These are phyloP conservation scores for Riptortus pedestris DNA, from an alignment of 1,140 invertebrate species.

Conservation along the genomic window DNA sequence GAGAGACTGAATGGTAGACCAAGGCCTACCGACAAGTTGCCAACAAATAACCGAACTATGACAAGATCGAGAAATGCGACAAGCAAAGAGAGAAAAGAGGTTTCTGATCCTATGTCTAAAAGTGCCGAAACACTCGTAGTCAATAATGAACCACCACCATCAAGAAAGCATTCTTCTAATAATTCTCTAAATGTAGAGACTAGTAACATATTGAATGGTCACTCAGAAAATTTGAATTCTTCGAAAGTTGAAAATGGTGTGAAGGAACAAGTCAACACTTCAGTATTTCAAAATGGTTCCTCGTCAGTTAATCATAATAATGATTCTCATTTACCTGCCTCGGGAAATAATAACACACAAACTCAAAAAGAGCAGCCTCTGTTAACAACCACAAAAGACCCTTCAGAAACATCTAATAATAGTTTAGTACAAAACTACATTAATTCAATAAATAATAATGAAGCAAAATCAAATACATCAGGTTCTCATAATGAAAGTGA, in stretches of 20 bases:
- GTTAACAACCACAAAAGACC: too few relatives aligned
- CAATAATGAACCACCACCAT: not conserved
- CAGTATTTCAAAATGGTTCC: too few relatives aligned
- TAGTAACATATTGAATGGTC: not conserved
- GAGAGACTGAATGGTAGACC: not conserved
- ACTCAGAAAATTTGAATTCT: not conserved
- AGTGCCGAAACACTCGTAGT: not conserved
- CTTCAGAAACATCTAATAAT: too few relatives aligned
- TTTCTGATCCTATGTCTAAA: not conserved
- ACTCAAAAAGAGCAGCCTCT: too few relatives aligned
- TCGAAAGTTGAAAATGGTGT: not conserved
- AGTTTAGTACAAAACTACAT: too few relatives aligned
- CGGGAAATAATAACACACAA: too few relatives aligned
- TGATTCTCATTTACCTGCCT: too few relatives aligned
- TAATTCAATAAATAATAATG: too few relatives aligned
- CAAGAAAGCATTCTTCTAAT: not conserved
- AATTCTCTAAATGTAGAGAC: not conserved
- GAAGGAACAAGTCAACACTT: too few relatives aligned
- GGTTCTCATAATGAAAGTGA: too few relatives aligned
- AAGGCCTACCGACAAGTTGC: not conserved
- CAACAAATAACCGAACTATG: not conserved
- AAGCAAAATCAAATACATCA: too few relatives aligned
- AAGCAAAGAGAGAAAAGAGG: not conserved
- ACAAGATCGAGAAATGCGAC: not conserved
- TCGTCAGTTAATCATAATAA: too few relatives aligned